These are phyloP conservation scores for Notoglanidium macrostoma DNA, from an alignment of 2,797 vertebrate species.

Conservation along the genomic window DNA sequence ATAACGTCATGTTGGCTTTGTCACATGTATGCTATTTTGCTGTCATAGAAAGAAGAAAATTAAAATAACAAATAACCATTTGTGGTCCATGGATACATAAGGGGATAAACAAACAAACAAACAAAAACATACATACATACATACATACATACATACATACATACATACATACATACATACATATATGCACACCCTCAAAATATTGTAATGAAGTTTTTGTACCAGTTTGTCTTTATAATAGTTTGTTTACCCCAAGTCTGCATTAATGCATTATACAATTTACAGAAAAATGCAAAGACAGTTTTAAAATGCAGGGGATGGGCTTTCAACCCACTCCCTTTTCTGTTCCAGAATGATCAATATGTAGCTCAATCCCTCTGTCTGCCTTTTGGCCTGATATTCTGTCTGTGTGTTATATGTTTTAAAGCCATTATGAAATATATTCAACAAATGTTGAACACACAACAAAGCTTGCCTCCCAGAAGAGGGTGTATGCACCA, in stretches of 20 bases:
- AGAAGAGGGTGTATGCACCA: constrained; percentile 44
- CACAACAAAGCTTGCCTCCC: constrained; percentile 44
- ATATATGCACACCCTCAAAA: not conserved
- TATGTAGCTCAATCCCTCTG: constrained; percentile 33
- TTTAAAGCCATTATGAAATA: constrained; percentile 27
- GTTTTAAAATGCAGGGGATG: not conserved
- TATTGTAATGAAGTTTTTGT: constrained; percentile 2
- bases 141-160: not conserved
- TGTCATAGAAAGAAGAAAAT: not conserved
- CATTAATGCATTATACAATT: not conserved
- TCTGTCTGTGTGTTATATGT: not conserved
- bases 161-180: not conserved
- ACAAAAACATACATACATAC: not conserved
- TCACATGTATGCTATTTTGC: not conserved
- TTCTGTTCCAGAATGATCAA: not conserved
- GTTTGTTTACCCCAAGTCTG: not conserved
- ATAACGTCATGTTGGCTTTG: not conserved
- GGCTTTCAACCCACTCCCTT: not conserved
- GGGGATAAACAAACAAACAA: not conserved
- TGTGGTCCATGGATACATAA: not conserved
- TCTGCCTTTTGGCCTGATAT: constrained; percentile 2
- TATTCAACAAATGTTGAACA: constrained; percentile 34
- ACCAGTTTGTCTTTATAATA: not conserved
- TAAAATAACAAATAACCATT: not conserved
- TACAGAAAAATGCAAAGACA: not conserved